Conservation (phyloP, 2,113 vertebrate genomes). For the Lepisosteus osseus region DNA sequence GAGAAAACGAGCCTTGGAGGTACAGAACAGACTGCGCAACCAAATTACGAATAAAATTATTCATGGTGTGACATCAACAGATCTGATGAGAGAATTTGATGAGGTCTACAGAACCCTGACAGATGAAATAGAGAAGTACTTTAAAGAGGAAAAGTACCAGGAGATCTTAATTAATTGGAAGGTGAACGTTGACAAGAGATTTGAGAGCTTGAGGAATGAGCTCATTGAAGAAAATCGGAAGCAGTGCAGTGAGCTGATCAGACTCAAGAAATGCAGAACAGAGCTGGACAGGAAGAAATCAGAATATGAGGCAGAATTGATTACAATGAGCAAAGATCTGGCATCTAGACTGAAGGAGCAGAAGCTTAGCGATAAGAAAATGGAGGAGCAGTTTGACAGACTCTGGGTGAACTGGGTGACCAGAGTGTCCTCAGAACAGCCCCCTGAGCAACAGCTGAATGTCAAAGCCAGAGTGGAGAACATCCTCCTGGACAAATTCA, state of each 20-base stretch:
- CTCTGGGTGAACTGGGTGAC: background rate
- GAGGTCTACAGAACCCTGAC: constrained; percentile 21
- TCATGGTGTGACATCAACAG: fast-evolving
- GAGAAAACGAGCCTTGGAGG: constrained; percentile 41
- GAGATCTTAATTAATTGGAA: constrained; percentile 54
- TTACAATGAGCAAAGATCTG: constrained; percentile 29
- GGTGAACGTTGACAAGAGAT: constrained; percentile 16
- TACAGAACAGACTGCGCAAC: constrained; percentile 39
- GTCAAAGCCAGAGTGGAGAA: constrained; percentile 31
- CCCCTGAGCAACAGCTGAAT: background rate
- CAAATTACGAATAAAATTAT: constrained; percentile 34
- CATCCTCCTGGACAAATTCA: constrained; percentile 35
- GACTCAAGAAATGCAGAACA: constrained; percentile 25
- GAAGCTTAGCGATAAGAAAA: constrained; percentile 17
- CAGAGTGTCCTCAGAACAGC: constrained; percentile 1
- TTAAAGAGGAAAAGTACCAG: constrained; percentile 38
- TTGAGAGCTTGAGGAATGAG: constrained; percentile 27
- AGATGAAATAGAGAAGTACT: constrained; percentile 38
- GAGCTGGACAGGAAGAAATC: constrained; percentile 32
- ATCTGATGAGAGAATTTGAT: constrained; percentile 16
- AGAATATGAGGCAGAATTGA: constrained; percentile 28
- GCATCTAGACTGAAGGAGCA: constrained; percentile 28
- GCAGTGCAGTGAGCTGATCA: constrained; percentile 33
- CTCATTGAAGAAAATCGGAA: constrained; percentile 32
- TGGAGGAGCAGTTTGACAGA: constrained; percentile 32